phyloP scores from a whole-genome alignment of 2,113 vertebrate genomes.

The Gnathonemus echidnorhynchus region DNA sequence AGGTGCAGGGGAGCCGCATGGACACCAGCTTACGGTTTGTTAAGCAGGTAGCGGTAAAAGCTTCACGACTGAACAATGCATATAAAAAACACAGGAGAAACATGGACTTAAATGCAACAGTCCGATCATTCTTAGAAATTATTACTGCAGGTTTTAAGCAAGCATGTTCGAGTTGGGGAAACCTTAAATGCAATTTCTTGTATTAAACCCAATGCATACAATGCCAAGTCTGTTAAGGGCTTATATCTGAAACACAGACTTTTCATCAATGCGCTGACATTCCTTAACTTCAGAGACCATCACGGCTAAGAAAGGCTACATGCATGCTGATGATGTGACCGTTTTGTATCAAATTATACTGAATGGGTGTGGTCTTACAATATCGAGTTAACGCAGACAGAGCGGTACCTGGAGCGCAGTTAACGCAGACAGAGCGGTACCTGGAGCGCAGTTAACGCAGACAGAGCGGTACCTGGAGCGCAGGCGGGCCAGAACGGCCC shows the following conservation, averaged over 20 bases:
- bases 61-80: not conserved
- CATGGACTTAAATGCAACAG: not conserved
- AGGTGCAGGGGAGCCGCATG: not conserved
- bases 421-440: no score
- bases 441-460: no score
- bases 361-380: not conserved
- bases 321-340: not conserved
- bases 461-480: constrained; percentile 65
- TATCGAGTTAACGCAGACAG: not conserved
- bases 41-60: not conserved
- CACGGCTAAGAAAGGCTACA: not conserved
- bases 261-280: not conserved
- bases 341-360: not conserved
- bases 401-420: constrained; percentile 65
- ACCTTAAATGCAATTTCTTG: not conserved
- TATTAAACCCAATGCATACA: not conserved
- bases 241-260: not conserved
- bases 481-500: constrained; percentile 73
- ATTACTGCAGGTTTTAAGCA: not conserved
- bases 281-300: not conserved
- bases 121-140: not conserved
- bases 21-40: not conserved
- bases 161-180: not conserved
- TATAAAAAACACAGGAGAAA: not conserved
- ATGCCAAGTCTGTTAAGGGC: not conserved